Evolutionary conservation across 2,113 vertebrate genomes (phyloP).

Genomic region (Chrysochloris asiatica): DNA sequence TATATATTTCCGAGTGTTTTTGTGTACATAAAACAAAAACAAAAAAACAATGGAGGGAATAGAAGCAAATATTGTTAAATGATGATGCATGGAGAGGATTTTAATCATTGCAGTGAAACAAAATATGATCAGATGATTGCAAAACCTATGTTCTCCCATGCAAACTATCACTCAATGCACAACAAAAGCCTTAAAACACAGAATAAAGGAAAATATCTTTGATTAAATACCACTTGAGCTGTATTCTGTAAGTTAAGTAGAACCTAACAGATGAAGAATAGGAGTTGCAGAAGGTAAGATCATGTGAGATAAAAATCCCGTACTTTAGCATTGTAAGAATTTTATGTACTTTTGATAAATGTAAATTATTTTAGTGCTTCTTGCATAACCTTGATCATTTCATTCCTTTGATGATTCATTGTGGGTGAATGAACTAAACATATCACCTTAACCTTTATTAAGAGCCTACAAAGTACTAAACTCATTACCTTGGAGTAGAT

Average conservation of each 20-base stretch:
- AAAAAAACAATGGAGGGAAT: no score
- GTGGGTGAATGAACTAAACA: not conserved
- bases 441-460: not conserved
- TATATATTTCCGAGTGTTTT: no score
- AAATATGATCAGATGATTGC: no score
- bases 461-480: not conserved
- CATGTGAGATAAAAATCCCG: not conserved
- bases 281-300: not conserved
- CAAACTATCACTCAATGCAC: no score
- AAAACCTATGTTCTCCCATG: no score
- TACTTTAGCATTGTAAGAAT: not conserved
- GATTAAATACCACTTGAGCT: conserved; percentile 15
- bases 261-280: not conserved
- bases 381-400: not conserved
- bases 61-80: no score
- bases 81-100: no score
- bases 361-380: not conserved
- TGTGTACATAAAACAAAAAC: no score
- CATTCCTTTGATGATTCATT: not conserved
- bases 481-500: no score
- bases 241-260: not conserved
- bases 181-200: no score
- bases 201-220: conserved; percentile 10
- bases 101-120: no score
- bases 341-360: not conserved